phyloP scores from a whole-genome alignment of 2,113 vertebrate genomes.

The Hipposideros armiger region DNA sequence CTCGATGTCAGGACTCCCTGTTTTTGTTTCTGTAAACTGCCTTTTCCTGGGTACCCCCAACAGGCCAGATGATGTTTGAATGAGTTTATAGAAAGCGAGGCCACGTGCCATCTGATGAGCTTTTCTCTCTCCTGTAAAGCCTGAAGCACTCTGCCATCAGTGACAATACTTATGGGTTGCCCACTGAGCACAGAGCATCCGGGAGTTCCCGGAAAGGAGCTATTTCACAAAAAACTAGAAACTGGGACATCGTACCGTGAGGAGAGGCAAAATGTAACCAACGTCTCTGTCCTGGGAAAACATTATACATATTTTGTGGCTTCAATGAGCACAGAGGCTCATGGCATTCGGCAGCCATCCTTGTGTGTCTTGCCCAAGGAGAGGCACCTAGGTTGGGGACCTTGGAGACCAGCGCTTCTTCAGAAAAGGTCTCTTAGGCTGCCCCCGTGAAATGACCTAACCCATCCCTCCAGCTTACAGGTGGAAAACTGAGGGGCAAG shows the following conservation, averaged over 20 bases:
- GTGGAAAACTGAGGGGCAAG: neutral
- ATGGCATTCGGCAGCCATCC: rapidly evolving
- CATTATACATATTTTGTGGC: neutral
- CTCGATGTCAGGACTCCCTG: neutral
- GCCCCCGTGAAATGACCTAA: neutral
- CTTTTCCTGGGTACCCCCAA: neutral
- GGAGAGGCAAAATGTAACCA: neutral
- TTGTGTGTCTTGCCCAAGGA: neutral
- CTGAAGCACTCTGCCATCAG: neutral
- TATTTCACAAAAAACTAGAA: neutral
- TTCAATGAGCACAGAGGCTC: conserved; percentile 8
- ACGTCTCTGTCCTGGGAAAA: neutral
- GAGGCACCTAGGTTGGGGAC: neutral
- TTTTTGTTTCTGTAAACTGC: neutral
- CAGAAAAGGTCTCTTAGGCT: neutral
- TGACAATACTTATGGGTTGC: rapidly evolving
- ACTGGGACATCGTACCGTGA: rapidly evolving
- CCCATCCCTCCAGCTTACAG: neutral
- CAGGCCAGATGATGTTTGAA: rapidly evolving
- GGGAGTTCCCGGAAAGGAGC: neutral
- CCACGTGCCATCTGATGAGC: rapidly evolving
- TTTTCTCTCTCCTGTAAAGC: neutral
- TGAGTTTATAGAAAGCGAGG: neutral
- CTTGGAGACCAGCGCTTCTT: neutral
- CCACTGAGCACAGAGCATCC: neutral